These are phyloP conservation scores for Balanococcus diminutus DNA, from an alignment of 2,888 invertebrate species.

Conservation along the genomic window DNA sequence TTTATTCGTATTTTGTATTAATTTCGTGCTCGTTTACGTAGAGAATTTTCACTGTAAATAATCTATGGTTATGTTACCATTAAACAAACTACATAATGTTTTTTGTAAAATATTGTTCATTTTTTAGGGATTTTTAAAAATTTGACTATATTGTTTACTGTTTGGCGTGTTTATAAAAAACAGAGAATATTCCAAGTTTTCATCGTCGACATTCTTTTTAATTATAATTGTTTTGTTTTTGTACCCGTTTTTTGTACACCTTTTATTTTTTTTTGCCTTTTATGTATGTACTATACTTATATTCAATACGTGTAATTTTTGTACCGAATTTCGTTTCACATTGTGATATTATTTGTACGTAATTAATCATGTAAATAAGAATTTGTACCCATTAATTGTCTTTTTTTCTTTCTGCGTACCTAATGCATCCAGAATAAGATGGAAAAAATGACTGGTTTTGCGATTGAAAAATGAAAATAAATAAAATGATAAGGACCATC, in stretches of 20 bases:
- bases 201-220: background rate
- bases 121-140: background rate
- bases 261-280: slow-evolving; percentile 19
- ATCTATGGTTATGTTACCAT: slow-evolving; percentile 31
- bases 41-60: background rate
- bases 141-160: no score
- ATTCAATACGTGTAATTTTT: slow-evolving; percentile 15
- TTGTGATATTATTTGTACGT: slow-evolving; percentile 51
- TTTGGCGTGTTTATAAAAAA: background rate
- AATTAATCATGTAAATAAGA: slow-evolving; percentile 47
- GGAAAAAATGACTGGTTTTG: no score
- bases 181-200: background rate
- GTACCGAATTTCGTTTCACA: slow-evolving; percentile 28
- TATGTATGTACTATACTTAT: background rate
- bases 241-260: background rate
- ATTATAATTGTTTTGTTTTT: slow-evolving; percentile 11
- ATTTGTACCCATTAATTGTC: slow-evolving; percentile 11
- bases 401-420: no score
- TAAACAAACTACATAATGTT: background rate
- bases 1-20: background rate
- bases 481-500: no score
- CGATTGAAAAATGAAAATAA: no score
- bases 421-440: no score
- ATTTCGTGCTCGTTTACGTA: background rate
- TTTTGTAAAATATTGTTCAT: background rate